Percentiles rank a stretch among this genome's conserved stretches.
Conservation (phyloP, 2,797 vertebrate species). For the Eupleurogrammus muticus region DNA sequence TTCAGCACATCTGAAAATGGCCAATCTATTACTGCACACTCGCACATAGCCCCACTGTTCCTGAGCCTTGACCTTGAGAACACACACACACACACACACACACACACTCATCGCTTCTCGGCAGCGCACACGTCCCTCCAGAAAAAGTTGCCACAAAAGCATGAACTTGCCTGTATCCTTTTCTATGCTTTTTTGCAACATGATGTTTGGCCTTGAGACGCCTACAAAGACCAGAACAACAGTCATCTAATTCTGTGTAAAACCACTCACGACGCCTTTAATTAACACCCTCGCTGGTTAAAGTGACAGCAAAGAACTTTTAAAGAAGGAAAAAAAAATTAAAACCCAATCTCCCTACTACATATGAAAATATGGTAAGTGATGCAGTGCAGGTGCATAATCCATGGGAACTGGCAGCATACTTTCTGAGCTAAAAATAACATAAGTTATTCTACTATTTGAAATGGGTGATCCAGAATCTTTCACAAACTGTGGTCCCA, state of each 20-base stretch:
- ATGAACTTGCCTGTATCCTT: slow-evolving; percentile 6
- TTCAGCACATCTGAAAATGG: slow-evolving; percentile 10
- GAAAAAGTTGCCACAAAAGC: slow-evolving; percentile 33
- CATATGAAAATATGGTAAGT: too few species aligned
- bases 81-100: slow-evolving; percentile 61
- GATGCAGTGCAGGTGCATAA: too few species aligned
- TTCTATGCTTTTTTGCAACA: background rate
- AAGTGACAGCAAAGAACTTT: background rate
- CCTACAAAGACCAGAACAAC: slow-evolving; percentile 49
- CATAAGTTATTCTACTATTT: too few species aligned
- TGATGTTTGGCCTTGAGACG: slow-evolving; percentile 61
- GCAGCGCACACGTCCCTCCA: slow-evolving; percentile 33
- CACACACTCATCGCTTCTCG: slow-evolving; percentile 52
- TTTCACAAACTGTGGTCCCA: too few species aligned
- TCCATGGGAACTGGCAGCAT: too few species aligned
- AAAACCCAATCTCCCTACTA: background rate
- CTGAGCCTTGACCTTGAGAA: slow-evolving; percentile 69
- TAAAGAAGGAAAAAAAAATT: background rate
- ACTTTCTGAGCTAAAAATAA: too few species aligned
- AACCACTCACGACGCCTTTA: background rate
- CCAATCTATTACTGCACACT: slow-evolving; percentile 35
- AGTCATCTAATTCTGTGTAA: slow-evolving; percentile 11
- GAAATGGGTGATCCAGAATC: too few species aligned
- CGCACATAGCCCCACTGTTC: slow-evolving; percentile 49
- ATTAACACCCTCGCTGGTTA: background rate